Evolutionary conservation across 2,888 invertebrate genomes (phyloP).

Genomic region (Lamellibrachia satsuma): DNA sequence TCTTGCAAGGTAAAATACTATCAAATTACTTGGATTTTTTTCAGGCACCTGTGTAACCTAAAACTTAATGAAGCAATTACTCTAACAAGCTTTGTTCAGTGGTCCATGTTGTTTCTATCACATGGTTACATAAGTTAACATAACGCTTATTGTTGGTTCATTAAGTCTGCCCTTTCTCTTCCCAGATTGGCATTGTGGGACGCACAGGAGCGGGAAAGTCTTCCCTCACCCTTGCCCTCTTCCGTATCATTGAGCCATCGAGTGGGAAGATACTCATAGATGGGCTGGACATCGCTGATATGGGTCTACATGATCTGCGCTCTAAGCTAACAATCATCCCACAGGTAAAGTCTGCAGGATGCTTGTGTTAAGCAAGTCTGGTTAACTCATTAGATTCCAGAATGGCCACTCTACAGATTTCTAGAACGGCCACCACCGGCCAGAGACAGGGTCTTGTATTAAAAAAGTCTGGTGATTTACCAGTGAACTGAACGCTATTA

Average conservation of each 20-base stretch:
- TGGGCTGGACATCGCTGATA: conserved; percentile 49
- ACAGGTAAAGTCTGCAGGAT: conserved; percentile 29
- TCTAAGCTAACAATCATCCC: conserved; percentile 40
- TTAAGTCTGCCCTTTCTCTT: background rate
- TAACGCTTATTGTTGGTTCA: background rate
- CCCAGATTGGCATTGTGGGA: conserved; percentile 60
- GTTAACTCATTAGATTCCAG: too few relatives aligned
- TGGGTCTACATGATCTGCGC: conserved; percentile 40
- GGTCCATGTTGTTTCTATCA: background rate
- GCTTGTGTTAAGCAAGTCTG: too few relatives aligned
- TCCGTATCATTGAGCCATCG: conserved; percentile 57
- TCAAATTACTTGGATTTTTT: background rate
- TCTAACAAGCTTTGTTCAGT: background rate
- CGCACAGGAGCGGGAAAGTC: conserved; percentile 62
- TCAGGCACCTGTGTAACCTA: background rate
- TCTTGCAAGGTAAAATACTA: too few relatives aligned
- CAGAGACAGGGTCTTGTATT: too few relatives aligned
- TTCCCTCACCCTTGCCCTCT: conserved; percentile 55
- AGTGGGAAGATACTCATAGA: conserved; percentile 56
- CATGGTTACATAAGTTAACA: background rate
- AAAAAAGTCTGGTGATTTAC: too few relatives aligned
- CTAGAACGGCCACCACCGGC: too few relatives aligned
- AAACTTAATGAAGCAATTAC: background rate
- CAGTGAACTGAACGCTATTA: too few relatives aligned
- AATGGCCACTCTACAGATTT: too few relatives aligned